Percentiles rank a stretch among this genome's conserved stretches.
Conservation (phyloP, 2,113 vertebrate species). For the Columba janthina region DNA sequence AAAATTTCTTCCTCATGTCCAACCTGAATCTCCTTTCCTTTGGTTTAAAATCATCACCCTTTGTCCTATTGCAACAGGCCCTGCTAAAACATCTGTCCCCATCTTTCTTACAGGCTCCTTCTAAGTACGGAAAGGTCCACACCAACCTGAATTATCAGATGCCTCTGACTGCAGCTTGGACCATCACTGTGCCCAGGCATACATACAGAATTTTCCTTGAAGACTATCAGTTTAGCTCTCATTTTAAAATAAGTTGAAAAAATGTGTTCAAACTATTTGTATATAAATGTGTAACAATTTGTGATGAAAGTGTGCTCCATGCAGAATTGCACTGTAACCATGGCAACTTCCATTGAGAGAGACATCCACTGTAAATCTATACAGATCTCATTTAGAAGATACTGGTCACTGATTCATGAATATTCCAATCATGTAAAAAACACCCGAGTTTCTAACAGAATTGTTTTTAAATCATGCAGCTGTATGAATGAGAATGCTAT, state of each 20-base stretch:
- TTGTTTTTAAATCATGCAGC: conserved; percentile 27
- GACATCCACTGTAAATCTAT: conserved; percentile 22
- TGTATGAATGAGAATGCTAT: background rate
- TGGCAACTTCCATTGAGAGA: conserved; percentile 41
- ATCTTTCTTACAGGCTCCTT: too few species aligned
- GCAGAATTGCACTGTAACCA: conserved; percentile 42
- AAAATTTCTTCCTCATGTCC: too few species aligned
- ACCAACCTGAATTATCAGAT: background rate
- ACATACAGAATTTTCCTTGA: background rate
- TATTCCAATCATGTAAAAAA: conserved; percentile 34
- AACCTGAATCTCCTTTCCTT: too few species aligned
- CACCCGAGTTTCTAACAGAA: background rate
- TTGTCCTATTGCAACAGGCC: too few species aligned
- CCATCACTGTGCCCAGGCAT: background rate
- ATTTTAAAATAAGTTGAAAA: background rate
- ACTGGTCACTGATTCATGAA: conserved; percentile 17
- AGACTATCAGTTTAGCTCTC: background rate
- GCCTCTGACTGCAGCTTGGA: background rate
- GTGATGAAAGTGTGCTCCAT: background rate
- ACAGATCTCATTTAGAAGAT: conserved; percentile 14
- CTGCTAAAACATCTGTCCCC: too few species aligned
- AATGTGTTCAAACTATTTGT: background rate
- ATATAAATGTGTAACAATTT: conserved; percentile 29
- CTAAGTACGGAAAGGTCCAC: too few species aligned
- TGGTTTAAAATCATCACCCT: too few species aligned